phyloP scores from a whole-genome alignment of 1,140 invertebrate species.

The Procambarus clarkii region DNA sequence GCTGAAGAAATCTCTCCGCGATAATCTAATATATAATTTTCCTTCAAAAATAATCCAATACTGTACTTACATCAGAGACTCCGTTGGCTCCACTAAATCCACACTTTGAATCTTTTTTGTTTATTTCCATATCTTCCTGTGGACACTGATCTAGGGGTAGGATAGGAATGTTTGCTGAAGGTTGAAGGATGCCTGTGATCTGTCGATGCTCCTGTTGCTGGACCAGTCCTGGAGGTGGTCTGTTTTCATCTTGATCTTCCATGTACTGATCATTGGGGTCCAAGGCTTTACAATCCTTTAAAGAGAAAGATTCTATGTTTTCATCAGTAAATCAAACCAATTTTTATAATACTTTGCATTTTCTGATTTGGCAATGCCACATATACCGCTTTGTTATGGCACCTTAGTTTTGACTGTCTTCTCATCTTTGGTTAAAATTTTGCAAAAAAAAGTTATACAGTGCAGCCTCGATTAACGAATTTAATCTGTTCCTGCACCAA shows the following conservation, averaged over 20 bases:
- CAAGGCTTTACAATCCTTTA: neutral
- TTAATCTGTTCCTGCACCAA: no score
- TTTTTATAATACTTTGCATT: no score
- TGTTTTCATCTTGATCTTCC: slow-evolving; percentile 63
- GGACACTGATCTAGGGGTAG: slow-evolving; percentile 72
- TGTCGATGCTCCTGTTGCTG: slow-evolving; percentile 72
- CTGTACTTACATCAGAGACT: slow-evolving; percentile 19
- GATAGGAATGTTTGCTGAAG: slow-evolving; percentile 72
- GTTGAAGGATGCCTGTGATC: slow-evolving; percentile 73
- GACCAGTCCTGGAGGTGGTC: slow-evolving; percentile 39
- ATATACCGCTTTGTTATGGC: no score
- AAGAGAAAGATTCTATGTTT: neutral
- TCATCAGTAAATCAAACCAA: no score
- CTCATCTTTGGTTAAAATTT: no score
- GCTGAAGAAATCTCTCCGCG: no score
- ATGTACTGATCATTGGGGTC: slow-evolving; percentile 37
- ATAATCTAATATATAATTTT: no score
- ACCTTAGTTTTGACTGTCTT: no score
- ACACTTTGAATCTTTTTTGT: slow-evolving; percentile 17
- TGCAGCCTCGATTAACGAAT: no score
- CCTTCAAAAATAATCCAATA: neutral
- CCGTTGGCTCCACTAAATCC: neutral
- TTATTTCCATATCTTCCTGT: slow-evolving; percentile 36
- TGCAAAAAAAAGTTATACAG: no score
- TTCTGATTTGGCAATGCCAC: no score